Evolutionary conservation across 2,113 vertebrate species (phyloP).

Genomic region (Thinocorus orbignyianus): DNA sequence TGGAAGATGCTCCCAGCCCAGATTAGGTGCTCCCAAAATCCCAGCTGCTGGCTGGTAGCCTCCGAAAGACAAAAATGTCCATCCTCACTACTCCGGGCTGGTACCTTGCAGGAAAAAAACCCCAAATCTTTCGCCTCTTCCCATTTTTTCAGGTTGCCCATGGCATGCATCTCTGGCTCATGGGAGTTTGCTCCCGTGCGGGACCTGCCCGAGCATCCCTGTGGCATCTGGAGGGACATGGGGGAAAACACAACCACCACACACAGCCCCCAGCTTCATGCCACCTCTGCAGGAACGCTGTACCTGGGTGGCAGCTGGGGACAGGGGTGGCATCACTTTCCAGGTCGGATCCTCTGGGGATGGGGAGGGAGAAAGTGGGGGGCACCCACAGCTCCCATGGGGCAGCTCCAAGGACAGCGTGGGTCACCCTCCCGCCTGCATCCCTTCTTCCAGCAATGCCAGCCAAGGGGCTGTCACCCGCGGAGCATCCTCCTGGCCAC

Average conservation of each 20-base stretch:
- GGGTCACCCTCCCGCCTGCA: not conserved
- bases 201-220: not conserved
- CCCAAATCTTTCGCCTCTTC: not conserved
- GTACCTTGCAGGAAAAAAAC: not conserved
- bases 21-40: not conserved
- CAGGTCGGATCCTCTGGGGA: not conserved
- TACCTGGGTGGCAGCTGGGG: not conserved
- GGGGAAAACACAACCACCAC: not conserved
- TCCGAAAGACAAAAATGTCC: not conserved
- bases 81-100: not conserved
- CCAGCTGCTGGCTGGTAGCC: not conserved
- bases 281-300: not conserved
- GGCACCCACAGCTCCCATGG: fast-evolving
- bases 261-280: fast-evolving
- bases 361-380: fast-evolving
- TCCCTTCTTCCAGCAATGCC: fast-evolving
- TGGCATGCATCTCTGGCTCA: not conserved
- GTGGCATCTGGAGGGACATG: not conserved
- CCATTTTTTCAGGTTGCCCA: not conserved
- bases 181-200: fast-evolving
- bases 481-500: not conserved
- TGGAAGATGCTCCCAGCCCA: not conserved
- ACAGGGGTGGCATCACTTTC: not conserved
- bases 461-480: not conserved
- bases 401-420: not conserved